Conservation (phyloP, 2,113 vertebrate species). For the Phaetusa simplex region DNA sequence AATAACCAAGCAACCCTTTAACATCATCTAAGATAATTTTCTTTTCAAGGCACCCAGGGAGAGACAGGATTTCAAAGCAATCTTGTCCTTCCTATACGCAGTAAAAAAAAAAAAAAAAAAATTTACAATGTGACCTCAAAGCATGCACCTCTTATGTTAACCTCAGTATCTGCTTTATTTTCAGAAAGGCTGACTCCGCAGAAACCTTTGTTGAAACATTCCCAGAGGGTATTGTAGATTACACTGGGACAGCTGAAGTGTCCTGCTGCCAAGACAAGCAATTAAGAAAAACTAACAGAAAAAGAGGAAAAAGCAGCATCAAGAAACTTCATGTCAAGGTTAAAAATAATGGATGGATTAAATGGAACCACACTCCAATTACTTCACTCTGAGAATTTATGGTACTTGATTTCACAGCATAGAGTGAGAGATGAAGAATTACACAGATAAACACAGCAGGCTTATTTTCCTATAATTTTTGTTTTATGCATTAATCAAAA, state of each 20-base stretch:
- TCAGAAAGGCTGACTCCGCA: slow-evolving; percentile 48
- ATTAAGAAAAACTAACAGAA: slow-evolving; percentile 44
- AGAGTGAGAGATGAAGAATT: neutral
- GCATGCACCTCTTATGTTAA: neutral
- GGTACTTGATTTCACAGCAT: neutral
- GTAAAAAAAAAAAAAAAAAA: neutral
- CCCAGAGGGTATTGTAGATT: slow-evolving; percentile 39
- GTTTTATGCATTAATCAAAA: neutral
- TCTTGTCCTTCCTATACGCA: neutral
- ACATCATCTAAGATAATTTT: neutral
- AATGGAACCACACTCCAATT: neutral
- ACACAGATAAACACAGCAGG: neutral
- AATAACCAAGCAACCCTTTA: neutral
- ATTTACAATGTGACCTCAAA: neutral
- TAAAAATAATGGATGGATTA: slow-evolving; percentile 2
- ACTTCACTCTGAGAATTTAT: neutral
- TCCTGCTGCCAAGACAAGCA: slow-evolving; percentile 46
- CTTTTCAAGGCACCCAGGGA: neutral
- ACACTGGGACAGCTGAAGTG: neutral
- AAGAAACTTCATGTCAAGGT: neutral
- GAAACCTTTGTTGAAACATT: neutral
- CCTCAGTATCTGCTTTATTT: slow-evolving; percentile 25
- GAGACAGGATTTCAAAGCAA: neutral
- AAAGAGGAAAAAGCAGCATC: neutral
- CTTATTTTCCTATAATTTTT: neutral